phyloP scores from a whole-genome alignment of 2,888 invertebrate genomes.

The Cataglyphis altisquamis region DNA sequence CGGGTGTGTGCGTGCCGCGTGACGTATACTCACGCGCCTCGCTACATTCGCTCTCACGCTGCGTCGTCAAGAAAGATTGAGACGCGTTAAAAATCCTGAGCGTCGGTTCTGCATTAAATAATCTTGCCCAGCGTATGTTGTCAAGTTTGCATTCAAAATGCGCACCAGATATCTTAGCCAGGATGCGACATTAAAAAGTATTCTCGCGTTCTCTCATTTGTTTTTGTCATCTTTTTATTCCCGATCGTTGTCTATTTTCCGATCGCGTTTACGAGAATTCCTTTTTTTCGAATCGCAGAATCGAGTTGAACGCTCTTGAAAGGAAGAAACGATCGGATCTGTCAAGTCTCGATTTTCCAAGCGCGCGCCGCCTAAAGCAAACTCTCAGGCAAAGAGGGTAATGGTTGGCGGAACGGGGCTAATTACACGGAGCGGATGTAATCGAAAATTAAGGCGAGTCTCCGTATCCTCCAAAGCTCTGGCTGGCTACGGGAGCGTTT shows the following conservation, averaged over 20 bases:
- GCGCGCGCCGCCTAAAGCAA: slow-evolving; percentile 50
- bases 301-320: background rate
- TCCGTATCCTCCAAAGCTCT: slow-evolving; percentile 67
- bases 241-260: background rate
- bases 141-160: background rate
- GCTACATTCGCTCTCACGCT: slow-evolving; percentile 23
- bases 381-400: slow-evolving; percentile 33
- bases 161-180: background rate
- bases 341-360: slow-evolving; percentile 37
- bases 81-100: slow-evolving; percentile 44
- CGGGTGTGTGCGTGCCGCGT: slow-evolving; percentile 28
- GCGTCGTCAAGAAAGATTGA: slow-evolving; percentile 49
- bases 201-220: background rate
- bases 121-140: background rate
- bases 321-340: slow-evolving; percentile 31
- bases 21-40: slow-evolving; percentile 15
- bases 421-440: slow-evolving; percentile 72
- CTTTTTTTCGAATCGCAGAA: background rate
- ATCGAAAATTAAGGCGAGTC: slow-evolving; percentile 75
- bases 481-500: slow-evolving; percentile 58
- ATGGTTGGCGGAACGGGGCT: slow-evolving; percentile 60
- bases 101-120: slow-evolving; percentile 16
- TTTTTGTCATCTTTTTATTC: background rate
- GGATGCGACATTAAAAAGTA: background rate
- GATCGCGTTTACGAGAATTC: background rate